A percentile compares a stretch with the other conserved stretches of the same genome.
These are phyloP conservation scores for Zingel zingel DNA, from an alignment of 2,113 vertebrate genomes.

Conservation along the genomic window DNA sequence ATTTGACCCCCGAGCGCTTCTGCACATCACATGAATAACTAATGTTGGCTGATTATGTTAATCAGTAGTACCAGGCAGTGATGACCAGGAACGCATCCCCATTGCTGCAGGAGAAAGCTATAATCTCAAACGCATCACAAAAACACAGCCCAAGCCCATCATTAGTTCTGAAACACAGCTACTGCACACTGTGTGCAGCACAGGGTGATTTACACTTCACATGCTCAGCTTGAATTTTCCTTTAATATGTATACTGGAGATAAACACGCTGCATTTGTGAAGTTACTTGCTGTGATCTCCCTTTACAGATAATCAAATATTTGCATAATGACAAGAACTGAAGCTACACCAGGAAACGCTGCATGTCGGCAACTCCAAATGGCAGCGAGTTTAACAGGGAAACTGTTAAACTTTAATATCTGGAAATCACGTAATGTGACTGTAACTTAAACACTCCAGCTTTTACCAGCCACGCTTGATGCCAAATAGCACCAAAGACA, in stretches of 20 bases:
- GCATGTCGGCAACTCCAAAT: slow-evolving; percentile 50
- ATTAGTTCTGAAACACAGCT: slow-evolving; percentile 77
- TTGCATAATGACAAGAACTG: slow-evolving; percentile 76
- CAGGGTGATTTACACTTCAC: slow-evolving; percentile 78
- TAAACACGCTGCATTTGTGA: slow-evolving; percentile 77
- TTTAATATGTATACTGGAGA: slow-evolving; percentile 77
- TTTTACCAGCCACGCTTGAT: slow-evolving; percentile 5
- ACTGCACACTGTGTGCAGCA: slow-evolving; percentile 63
- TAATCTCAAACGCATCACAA: slow-evolving; percentile 79
- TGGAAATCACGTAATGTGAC: slow-evolving; percentile 43
- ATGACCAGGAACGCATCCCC: slow-evolving; percentile 80
- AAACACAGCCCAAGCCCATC: slow-evolving; percentile 79
- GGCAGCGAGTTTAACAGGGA: slow-evolving; percentile 36
- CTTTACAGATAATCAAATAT: slow-evolving; percentile 80
- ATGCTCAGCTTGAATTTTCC: slow-evolving; percentile 76
- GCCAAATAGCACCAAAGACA: slow-evolving; percentile 22
- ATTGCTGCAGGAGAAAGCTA: slow-evolving; percentile 77
- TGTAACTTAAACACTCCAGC: slow-evolving; percentile 5
- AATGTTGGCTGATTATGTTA: slow-evolving; percentile 87
- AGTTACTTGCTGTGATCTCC: slow-evolving; percentile 75
- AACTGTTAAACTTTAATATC: slow-evolving; percentile 45
- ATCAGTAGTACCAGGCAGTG: slow-evolving; percentile 79
- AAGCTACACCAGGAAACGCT: slow-evolving; percentile 54
- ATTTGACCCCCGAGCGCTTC: slow-evolving; percentile 84
- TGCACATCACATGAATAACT: slow-evolving; percentile 87